Evolutionary conservation across 2,113 vertebrate genomes (phyloP), one percentile per base, ranked within the genome.

Genomic region (Rhea americana): DNA sequence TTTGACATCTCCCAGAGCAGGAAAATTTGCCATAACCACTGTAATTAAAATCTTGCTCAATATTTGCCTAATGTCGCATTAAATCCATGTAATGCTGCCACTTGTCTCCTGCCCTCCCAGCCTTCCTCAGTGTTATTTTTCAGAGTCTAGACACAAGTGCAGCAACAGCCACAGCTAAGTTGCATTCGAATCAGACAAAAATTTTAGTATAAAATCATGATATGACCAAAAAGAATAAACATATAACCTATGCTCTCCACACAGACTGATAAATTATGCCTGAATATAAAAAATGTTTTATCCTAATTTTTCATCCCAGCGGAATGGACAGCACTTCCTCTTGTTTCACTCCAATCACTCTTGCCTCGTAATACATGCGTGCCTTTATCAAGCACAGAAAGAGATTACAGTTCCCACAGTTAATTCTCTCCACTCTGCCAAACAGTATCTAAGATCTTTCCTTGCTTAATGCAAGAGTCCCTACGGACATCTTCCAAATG

Each of bases 21-120:
- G 17, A 97, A 90, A 61, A 90, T 85, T 95, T 92, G 79, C 73
- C 66, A 82, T 82, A 81, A 71, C 51, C 0, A 2, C 53, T 71
- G 45, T 82, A 93, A 93, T 90, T 91, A 95, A 96, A 94, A 79
- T 78, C 53, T 85, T 87, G 47, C 48, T 80, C 81, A 87, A 26
- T 77, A 89, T 92, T 95, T 95, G 71, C 72, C 56, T 91, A 76
- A 72, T 45, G 39, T 91, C 28, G 0, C 61, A 76, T 82, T 93
- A 87, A 95, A 85, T 90, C 47, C 22, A 28, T 65, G 14, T 59
- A 89, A 65, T 70, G 30, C 72, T 94, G 35, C 63, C 82, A 28
- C 41, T 58, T 85, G 17, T 83, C 30, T 82, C 13, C 10, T 50
- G 17, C 19, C 51, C 47, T 75, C 14, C 43, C 39, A 41, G 25